Base-by-base conservation (phyloP, 2,888 invertebrate genomes). In the Resseliella maxima region DNA sequence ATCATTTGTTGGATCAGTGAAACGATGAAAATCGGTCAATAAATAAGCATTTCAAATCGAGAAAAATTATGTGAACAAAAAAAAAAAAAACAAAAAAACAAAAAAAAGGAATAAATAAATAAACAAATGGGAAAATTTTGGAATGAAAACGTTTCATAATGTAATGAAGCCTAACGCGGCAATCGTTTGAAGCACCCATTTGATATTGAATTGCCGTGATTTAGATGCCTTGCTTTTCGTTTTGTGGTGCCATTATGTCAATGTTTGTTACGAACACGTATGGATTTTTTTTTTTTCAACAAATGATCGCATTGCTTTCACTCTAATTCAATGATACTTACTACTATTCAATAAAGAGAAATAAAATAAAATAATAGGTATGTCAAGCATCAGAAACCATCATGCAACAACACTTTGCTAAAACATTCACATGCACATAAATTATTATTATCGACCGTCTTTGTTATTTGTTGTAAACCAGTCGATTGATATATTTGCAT, bases 151-250 rank as follows among this genome's bases (percentile, higher is more conserved):
- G n/a, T 18, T 81, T 81, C 35, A 36, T 36, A 36, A 21, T 6
- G 38, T 83, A 83, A 83, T 83, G 83, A 83, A 83, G 38, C 83
- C 38, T 83, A 38, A 83, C 83, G n/a, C n/a, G 83, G 38, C 83
- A 38, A 83, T 38, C 12, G 83, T 38, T 38, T 38, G 38, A 83
- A 83, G 83, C 38, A 24, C 24, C 21, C 83, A 18, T 31, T 27
- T 36, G 83, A 10, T 38, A 38, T 38, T 12, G 83, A 31, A 72
- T 72, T 72, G 24, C 1, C n/a, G 24, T 10, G 31, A 15, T 27
- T 31, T 35, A 10, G 31, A 72, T 10, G 27, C 21, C n/a, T 72
- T 72, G 31, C 31, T 31, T 35, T 18, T 50, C 46, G 46, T 31
- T 27, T 5, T 27, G 5, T 59, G 24, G 3, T 72, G 12, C 12